Percentiles rank a stretch among this genome's conserved stretches.
These are phyloP conservation scores for Pycnomerus fuliginosus DNA, from an alignment of 2,888 invertebrate genomes.

Conservation along the genomic window DNA sequence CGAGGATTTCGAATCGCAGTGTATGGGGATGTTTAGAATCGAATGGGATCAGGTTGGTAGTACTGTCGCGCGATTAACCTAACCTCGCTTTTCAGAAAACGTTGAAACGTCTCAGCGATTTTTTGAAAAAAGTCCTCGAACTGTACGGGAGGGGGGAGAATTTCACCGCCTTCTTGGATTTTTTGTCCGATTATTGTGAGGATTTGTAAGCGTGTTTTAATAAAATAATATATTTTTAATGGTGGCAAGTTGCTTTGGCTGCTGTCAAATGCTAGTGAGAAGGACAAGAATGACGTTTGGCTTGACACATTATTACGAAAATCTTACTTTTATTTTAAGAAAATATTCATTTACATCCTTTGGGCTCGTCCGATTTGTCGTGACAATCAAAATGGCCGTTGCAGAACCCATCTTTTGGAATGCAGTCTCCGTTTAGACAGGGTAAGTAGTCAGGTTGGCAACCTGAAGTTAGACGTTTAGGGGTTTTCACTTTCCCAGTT, in stretches of 20 bases:
- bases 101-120: slow-evolving; percentile 33
- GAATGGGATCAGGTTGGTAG: slow-evolving; percentile 58
- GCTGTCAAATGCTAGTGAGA: no score
- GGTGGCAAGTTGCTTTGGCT: neutral
- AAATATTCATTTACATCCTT: slow-evolving; percentile 54
- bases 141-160: slow-evolving; percentile 30
- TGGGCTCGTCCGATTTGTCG: slow-evolving; percentile 68
- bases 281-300: no score
- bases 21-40: slow-evolving; percentile 65
- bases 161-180: slow-evolving; percentile 40
- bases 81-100: slow-evolving; percentile 34
- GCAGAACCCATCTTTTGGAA: slow-evolving; percentile 61
- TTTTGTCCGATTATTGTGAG: slow-evolving; percentile 42
- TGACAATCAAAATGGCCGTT: slow-evolving; percentile 67
- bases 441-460: slow-evolving; percentile 35
- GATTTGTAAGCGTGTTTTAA: slow-evolving; percentile 34
- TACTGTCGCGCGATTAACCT: neutral
- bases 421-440: slow-evolving; percentile 65
- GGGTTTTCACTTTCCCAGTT: neutral
- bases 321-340: neutral
- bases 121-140: slow-evolving; percentile 35
- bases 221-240: slow-evolving; percentile 8
- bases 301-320: slow-evolving; percentile 1
- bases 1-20: slow-evolving; percentile 65
- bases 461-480: slow-evolving; percentile 17